Conservation (phyloP, 2,113 vertebrate species). For the Megaceryle torquata region DNA sequence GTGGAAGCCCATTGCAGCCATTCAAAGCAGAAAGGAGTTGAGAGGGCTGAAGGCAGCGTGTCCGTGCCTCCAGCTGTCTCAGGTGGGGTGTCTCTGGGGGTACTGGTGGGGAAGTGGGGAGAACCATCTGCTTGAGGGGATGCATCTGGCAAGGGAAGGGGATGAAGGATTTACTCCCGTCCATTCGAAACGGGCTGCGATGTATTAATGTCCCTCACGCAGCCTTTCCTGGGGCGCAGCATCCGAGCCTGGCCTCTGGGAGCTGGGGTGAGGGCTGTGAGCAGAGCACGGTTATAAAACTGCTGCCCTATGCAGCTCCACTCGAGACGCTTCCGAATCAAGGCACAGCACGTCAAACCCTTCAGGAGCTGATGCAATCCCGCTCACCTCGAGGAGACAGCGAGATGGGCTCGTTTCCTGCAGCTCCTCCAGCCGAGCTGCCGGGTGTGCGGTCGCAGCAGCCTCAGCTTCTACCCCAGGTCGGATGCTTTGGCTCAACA, state of each 20-base stretch:
- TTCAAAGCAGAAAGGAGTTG: neutral
- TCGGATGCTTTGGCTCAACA: accelerated
- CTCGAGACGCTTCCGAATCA: accelerated
- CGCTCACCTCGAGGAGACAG: neutral
- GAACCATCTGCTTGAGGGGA: neutral
- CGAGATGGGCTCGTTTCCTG: neutral
- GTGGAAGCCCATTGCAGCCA: neutral
- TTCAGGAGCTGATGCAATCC: neutral
- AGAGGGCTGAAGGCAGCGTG: neutral
- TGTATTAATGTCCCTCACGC: accelerated
- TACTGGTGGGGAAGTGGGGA: neutral
- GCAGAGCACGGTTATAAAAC: neutral
- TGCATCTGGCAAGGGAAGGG: neutral
- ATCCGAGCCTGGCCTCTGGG: neutral
- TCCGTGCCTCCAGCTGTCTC: accelerated
- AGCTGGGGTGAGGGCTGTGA: neutral
- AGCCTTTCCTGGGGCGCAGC: neutral
- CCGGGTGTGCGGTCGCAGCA: accelerated
- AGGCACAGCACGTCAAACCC: neutral
- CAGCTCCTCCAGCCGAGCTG: neutral
- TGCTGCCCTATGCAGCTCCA: neutral
- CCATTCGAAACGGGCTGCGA: accelerated
- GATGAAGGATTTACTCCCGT: neutral
- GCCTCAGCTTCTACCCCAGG: accelerated
- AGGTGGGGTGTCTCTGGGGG: too few relatives aligned